Conservation (phyloP, 2,797 vertebrate genomes). For the Sebastes kiyomatsui region DNA sequence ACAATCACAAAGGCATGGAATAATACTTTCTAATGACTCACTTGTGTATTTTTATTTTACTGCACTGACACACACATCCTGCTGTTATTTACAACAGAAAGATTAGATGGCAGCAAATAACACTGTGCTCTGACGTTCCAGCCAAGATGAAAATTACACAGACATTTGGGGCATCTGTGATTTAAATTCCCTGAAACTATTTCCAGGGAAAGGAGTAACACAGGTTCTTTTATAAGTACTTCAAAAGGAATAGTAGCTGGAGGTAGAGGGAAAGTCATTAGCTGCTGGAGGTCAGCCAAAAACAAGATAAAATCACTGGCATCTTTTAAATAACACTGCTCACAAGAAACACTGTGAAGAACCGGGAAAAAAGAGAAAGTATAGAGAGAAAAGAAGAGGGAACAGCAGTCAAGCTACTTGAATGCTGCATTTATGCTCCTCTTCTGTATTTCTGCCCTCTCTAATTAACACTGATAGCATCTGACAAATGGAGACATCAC, state of each 20-base stretch:
- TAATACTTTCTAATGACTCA: not conserved
- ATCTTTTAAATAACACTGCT: not conserved
- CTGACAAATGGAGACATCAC: constrained; percentile 65
- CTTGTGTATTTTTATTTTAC: not conserved
- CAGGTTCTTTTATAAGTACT: not conserved
- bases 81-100: not conserved
- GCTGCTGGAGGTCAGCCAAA: not conserved
- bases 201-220: not conserved
- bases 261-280: not conserved
- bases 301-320: not conserved
- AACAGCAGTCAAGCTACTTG: not conserved
- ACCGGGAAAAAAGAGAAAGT: not conserved
- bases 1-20: not conserved
- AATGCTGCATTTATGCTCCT: not conserved
- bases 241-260: not conserved
- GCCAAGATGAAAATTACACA: not conserved
- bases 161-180: not conserved
- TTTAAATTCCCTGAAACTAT: not conserved
- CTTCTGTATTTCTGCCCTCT: constrained; percentile 16
- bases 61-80: not conserved
- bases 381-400: not conserved
- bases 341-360: not conserved
- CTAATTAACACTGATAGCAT: constrained; percentile 63
- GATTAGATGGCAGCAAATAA: not conserved
- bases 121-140: not conserved